Evolutionary conservation across 2,888 invertebrate genomes (phyloP).

Genomic region (Yponomeuta sedellus): DNA sequence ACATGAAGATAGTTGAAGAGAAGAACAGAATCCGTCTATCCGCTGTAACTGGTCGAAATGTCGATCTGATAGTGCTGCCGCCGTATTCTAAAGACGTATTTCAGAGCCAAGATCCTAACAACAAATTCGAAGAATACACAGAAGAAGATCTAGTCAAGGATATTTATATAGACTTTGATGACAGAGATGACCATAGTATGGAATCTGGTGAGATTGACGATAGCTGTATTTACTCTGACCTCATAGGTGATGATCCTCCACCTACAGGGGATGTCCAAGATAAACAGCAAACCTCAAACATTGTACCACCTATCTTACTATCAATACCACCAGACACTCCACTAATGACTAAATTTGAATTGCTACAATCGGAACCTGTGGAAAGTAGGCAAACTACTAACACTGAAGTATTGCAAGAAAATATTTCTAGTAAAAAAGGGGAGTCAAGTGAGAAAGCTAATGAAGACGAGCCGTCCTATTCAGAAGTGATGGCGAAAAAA

Average conservation of each 20-base stretch:
- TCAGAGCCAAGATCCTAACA: not conserved
- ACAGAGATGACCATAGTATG: constrained; percentile 23
- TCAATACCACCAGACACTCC: not conserved
- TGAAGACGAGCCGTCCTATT: not conserved
- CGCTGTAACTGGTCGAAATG: constrained; percentile 31
- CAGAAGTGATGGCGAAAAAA: not conserved
- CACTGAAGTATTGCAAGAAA: not conserved
- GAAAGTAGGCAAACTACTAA: not conserved
- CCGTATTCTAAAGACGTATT: not conserved
- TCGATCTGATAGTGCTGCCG: constrained; percentile 31
- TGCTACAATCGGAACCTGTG: not conserved
- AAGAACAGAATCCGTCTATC: constrained; percentile 30
- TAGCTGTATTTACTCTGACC: constrained; percentile 19
- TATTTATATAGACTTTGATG: constrained; percentile 38
- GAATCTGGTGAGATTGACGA: constrained; percentile 40
- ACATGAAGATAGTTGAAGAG: constrained; percentile 35
- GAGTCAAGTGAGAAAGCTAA: not conserved
- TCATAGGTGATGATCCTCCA: constrained; percentile 13
- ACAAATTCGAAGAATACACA: constrained; percentile 25
- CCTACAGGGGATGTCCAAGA: constrained; percentile 13
- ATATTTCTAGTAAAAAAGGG: not conserved
- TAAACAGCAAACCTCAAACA: constrained; percentile 17
- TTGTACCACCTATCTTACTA: not conserved
- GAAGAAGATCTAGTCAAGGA: constrained; percentile 32
- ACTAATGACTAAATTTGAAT: not conserved